Evolutionary conservation across 2,113 vertebrate species (phyloP), one percentile per base, ranked within the genome.

Genomic region (Eleginops maclovinus): DNA sequence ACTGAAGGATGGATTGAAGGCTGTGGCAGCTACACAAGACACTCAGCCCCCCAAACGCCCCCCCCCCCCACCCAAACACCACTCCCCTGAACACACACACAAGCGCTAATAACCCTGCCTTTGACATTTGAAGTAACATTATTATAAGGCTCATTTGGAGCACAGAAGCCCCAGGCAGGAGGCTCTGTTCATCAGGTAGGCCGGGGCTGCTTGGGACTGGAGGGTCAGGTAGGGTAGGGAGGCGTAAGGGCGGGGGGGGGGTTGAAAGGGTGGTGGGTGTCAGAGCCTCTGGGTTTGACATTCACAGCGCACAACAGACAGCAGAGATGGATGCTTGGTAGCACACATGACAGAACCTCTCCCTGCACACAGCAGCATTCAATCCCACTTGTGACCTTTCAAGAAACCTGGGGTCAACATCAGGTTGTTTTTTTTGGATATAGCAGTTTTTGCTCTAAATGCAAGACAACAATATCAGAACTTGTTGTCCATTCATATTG

Each of bases 51-150:
- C 28, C 61, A n/a, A n/a, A n/a, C n/a, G n/a, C n/a, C 47, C 60
- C 59, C 72, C 78, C 12, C 5, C 46, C 47, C 40, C 60, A 70
- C 81, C 75, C 78, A 75, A 43, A 26, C 63, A 79, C 84, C 69
- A 76, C 78, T 77, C 74, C 59, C 68, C 41, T 62, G 49, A 77
- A 81, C 71, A 83, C 63, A 80, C 72, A 71, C 58, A 67, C 49
- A 67, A n/a, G 58, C 46, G 16, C 88, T 91, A 89, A 92, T 90
- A 91, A 86, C 84, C 86, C 84, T 65, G 47, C 31, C 87, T 83
- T 77, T 93, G 93, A 93, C 92, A 93, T 93, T 93, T 92, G 76
- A 89, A 84, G 82, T 93, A 92, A 92, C 87, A 88, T 92, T 92
- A 92, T 92, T 91, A 92, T 72, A 86, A 89, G 87, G 72, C 88